Conservation (phyloP, 2,888 invertebrate genomes). For the Tipula vernalis region DNA sequence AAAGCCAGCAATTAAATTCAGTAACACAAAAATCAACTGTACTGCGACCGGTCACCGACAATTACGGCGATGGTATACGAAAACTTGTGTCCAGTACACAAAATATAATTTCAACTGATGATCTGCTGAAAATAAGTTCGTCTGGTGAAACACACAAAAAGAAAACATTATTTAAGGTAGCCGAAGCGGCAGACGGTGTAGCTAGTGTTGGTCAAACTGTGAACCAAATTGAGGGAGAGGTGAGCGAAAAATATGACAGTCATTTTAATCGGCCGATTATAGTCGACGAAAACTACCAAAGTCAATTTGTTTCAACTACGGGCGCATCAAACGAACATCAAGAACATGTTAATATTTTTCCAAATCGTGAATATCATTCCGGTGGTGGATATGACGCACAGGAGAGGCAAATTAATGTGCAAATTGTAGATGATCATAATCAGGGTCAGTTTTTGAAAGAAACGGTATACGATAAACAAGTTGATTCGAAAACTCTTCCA, state of each 20-base stretch:
- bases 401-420: conserved; percentile 31
- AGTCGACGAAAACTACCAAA: conserved; percentile 25
- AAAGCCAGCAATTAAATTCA: background rate
- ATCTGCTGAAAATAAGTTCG: conserved; percentile 49
- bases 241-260: conserved; percentile 23
- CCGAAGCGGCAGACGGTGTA: conserved; percentile 27
- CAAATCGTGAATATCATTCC: conserved; percentile 36
- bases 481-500: conserved; percentile 17
- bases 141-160: conserved; percentile 29
- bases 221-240: conserved; percentile 25
- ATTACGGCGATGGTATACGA: conserved; percentile 30
- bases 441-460: conserved; percentile 13
- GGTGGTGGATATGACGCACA: conserved; percentile 38
- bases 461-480: background rate
- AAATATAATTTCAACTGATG: conserved; percentile 48
- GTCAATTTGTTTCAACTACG: conserved; percentile 20
- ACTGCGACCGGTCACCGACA: background rate
- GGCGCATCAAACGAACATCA: conserved; percentile 27
- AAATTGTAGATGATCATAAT: conserved; percentile 23
- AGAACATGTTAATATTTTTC: conserved; percentile 34
- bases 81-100: conserved; percentile 45
- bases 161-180: conserved; percentile 27
- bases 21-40: background rate
- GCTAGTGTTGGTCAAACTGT: conserved; percentile 24
- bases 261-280: conserved; percentile 39